A percentile compares a stretch with the other conserved stretches of the same genome.
Conservation (phyloP, 53 echinoderm and acorn worm species). For the Astropecten irregularis region DNA sequence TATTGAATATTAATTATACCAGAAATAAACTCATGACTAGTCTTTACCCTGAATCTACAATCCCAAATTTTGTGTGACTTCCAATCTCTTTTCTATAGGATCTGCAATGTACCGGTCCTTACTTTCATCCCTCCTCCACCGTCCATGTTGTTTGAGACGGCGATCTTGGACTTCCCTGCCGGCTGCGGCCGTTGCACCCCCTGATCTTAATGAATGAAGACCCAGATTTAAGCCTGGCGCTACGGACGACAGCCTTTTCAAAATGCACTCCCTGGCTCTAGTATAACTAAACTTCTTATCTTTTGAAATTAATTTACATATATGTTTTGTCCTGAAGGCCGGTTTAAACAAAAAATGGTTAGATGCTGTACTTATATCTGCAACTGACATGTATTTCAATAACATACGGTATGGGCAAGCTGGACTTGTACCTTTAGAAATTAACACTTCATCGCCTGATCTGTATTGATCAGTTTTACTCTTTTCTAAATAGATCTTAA, state of each 20-base stretch:
- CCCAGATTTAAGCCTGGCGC: not conserved
- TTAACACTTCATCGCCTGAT: constrained; percentile 39
- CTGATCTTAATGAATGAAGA: not conserved
- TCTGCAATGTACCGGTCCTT: not conserved
- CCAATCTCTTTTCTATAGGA: not conserved
- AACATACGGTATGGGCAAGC: constrained; percentile 45
- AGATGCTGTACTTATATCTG: not conserved
- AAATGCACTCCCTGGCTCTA: not conserved
- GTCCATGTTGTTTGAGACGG: not conserved
- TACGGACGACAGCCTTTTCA: not conserved
- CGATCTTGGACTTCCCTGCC: not conserved
- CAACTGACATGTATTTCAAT: not conserved
- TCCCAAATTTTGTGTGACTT: not conserved
- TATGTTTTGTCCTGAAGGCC: no score
- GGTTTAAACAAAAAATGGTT: not conserved
- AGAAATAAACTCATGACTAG: no score
- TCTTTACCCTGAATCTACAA: not conserved
- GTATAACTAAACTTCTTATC: not conserved
- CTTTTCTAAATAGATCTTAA: not conserved
- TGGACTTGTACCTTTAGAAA: constrained; percentile 19
- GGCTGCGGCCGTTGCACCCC: not conserved
- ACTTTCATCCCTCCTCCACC: not conserved
- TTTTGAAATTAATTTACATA: not conserved
- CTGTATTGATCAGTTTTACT: constrained; percentile 61
- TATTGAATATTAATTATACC: no score